A percentile compares a stretch with the other conserved stretches of the same genome.
phyloP scores from a whole-genome alignment of 2,888 invertebrate genomes.

The Folsomia candida region DNA sequence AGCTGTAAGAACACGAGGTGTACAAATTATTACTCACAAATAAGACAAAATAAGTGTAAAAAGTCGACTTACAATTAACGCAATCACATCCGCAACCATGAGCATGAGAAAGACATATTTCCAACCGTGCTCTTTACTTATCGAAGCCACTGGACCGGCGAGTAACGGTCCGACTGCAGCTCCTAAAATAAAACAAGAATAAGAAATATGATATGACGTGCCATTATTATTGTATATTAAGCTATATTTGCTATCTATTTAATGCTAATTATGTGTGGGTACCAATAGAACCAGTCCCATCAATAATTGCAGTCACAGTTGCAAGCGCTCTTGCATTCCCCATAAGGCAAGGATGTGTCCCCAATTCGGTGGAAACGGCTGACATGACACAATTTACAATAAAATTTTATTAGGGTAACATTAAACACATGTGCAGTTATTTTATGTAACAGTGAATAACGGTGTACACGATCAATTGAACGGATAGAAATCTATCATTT shows the following conservation, averaged over 20 bases:
- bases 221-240: too few species aligned
- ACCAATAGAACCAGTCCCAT: constrained; percentile 91
- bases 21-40: constrained; percentile 10
- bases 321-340: constrained; percentile 86
- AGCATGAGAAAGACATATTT: constrained; percentile 86
- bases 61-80: constrained; percentile 63
- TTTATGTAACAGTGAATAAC: too few species aligned
- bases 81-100: constrained; percentile 74
- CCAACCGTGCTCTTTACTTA: constrained; percentile 64
- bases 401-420: too few species aligned
- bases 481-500: too few species aligned
- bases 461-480: too few species aligned
- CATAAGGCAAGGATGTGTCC: constrained; percentile 78
- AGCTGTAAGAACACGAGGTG: constrained; percentile 52
- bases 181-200: constrained; percentile 60
- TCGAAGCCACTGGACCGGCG: constrained; percentile 72
- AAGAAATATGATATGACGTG: too few species aligned
- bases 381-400: too few species aligned
- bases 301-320: constrained; percentile 96
- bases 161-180: constrained; percentile 90
- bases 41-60: constrained; percentile 18
- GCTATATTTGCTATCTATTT: too few species aligned
- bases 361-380: constrained; percentile 87
- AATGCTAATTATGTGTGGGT: too few species aligned
- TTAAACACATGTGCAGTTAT: too few species aligned